Evolutionary conservation across 2,888 invertebrate species (phyloP).

Genomic region (Ochropleura leucogaster): DNA sequence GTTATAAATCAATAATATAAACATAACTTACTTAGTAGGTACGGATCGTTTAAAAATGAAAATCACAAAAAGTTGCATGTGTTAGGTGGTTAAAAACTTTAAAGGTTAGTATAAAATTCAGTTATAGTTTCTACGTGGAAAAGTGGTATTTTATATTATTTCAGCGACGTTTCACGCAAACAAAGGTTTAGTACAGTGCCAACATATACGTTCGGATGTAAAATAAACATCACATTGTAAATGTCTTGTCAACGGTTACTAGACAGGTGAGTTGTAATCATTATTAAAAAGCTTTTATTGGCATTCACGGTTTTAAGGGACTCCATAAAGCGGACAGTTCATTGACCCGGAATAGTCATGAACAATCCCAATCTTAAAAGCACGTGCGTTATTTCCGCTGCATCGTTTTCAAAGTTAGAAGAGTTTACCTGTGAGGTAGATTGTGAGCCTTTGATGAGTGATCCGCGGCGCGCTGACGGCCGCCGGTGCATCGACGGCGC

Average conservation of each 20-base stretch:
- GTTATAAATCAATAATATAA: neutral
- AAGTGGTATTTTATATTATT: slow-evolving; percentile 5
- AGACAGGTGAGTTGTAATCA: slow-evolving; percentile 27
- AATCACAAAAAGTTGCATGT: neutral
- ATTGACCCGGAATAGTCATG: slow-evolving; percentile 17
- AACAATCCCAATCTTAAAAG: slow-evolving; percentile 19
- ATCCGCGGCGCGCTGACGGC: slow-evolving; percentile 90
- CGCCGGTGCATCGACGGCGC: slow-evolving; percentile 89
- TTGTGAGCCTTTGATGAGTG: slow-evolving; percentile 90
- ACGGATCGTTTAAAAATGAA: neutral
- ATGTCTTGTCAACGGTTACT: slow-evolving; percentile 4
- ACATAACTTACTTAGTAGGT: neutral
- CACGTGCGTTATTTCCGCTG: slow-evolving; percentile 4
- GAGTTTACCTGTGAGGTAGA: slow-evolving; percentile 85
- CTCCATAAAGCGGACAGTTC: slow-evolving; percentile 35
- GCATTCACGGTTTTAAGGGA: slow-evolving; percentile 17
- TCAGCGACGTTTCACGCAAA: neutral
- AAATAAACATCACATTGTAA: slow-evolving; percentile 19
- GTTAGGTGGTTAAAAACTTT: no score
- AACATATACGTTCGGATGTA: slow-evolving; percentile 8
- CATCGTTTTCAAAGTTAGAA: slow-evolving; percentile 6
- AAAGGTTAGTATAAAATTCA: neutral
- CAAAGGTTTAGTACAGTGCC: slow-evolving; percentile 11
- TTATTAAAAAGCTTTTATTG: slow-evolving; percentile 45
- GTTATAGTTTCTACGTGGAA: neutral